phyloP scores from a whole-genome alignment of 1,140 invertebrate species.

The Heliconius himera region DNA sequence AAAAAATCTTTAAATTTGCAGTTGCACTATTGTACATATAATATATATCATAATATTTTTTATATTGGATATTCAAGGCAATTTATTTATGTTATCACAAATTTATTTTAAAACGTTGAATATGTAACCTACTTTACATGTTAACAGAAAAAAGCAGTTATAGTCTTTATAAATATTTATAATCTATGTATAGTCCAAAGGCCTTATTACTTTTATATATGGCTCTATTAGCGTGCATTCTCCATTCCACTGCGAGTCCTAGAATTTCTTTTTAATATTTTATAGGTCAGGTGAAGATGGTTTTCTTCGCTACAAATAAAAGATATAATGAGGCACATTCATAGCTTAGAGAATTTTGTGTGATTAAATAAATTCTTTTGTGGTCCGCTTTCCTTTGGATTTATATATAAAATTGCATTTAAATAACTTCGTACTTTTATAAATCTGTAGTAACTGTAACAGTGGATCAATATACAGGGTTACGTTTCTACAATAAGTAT shows the following conservation, averaged over 20 bases:
- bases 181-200: not conserved
- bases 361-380: not conserved
- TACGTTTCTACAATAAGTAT: not conserved
- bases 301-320: slow-evolving; percentile 15
- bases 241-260: not conserved
- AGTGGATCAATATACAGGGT: not conserved
- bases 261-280: slow-evolving; percentile 12
- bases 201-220: slow-evolving; percentile 5
- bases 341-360: not conserved
- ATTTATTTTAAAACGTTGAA: not conserved
- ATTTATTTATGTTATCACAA: not conserved
- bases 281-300: slow-evolving; percentile 7
- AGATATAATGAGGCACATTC: not conserved
- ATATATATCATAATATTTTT: not conserved
- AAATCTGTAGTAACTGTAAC: not conserved
- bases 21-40: not conserved
- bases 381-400: not conserved
- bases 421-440: not conserved
- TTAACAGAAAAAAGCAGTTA: not conserved
- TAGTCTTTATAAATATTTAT: not conserved
- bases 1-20: not conserved
- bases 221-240: not conserved
- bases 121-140: not conserved
- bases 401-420: not conserved
- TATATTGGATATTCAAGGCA: not conserved